Percentiles rank a stretch among this genome's conserved stretches.
Evolutionary conservation across 2,888 invertebrate genomes (phyloP).

Genomic region (Gryllus longicercus): DNA sequence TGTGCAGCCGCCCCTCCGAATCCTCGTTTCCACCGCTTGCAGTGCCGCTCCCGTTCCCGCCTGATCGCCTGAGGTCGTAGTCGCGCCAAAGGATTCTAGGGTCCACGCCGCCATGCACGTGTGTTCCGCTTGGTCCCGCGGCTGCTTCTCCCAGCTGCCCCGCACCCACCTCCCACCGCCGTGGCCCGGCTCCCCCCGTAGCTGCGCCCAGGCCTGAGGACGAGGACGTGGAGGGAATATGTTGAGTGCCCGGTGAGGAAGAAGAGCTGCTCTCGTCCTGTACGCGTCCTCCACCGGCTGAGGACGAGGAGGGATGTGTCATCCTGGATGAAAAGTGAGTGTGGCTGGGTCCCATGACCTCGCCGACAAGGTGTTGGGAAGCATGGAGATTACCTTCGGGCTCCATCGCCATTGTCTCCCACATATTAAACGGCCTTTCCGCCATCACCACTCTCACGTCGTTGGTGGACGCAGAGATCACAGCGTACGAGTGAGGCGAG

Average conservation of each 20-base stretch:
- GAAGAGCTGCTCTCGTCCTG: slow-evolving; percentile 40
- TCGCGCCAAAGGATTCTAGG: no score
- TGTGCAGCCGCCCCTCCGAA: no score
- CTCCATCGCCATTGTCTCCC: slow-evolving; percentile 4
- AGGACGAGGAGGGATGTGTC: slow-evolving; percentile 48
- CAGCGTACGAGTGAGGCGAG: slow-evolving; percentile 20
- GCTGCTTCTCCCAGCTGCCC: neutral
- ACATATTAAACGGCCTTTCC: slow-evolving; percentile 26
- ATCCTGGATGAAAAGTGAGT: slow-evolving; percentile 43
- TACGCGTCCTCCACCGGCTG: slow-evolving; percentile 66
- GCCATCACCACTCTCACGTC: slow-evolving; percentile 29
- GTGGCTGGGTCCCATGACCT: slow-evolving; percentile 23
- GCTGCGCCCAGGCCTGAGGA: slow-evolving; percentile 18
- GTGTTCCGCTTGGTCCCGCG: neutral
- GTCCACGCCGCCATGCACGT: no score
- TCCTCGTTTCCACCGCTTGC: no score
- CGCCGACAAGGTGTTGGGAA: neutral
- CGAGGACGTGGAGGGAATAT: no score
- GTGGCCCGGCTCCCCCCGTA: neutral
- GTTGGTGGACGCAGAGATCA: slow-evolving; percentile 18
- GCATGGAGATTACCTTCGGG: neutral
- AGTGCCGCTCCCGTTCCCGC: no score
- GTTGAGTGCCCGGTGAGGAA: no score
- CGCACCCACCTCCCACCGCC: neutral
- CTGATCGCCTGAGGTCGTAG: no score